phyloP scores from a whole-genome alignment of 92 coral and sea anemone genomes.

The Epizoanthus illoricatus region DNA sequence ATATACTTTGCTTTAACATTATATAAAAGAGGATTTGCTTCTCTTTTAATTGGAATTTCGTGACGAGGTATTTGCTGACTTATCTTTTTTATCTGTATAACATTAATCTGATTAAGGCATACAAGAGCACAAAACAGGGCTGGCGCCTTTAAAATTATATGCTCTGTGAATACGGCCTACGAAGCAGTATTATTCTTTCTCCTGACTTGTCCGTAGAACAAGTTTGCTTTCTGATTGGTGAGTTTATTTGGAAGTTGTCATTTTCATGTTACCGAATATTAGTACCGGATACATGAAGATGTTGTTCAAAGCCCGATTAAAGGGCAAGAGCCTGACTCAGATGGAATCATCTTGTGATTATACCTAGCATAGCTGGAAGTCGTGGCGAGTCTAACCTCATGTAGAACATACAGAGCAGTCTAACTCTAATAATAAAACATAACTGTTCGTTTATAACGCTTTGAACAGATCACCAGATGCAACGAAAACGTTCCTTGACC shows the following conservation, averaged over 20 bases:
- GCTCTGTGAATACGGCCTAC: not conserved
- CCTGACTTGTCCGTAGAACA: not conserved
- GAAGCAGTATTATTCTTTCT: not conserved
- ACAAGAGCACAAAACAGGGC: not conserved
- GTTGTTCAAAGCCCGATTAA: no score
- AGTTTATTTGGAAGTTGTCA: no score
- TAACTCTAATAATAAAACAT: no score
- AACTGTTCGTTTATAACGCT: not conserved
- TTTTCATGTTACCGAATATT: no score
- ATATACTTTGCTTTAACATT: not conserved
- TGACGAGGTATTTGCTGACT: not conserved
- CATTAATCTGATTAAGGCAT: not conserved
- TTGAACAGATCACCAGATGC: not conserved
- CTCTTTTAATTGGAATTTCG: not conserved
- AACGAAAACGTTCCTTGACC: no score
- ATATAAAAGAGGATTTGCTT: not conserved
- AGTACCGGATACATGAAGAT: no score
- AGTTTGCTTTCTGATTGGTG: no score
- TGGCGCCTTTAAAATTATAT: not conserved
- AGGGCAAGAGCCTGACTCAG: no score
- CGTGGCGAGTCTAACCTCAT: no score
- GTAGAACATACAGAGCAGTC: no score
- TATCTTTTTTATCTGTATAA: not conserved
- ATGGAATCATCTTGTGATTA: no score
- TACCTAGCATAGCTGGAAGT: no score